These are phyloP conservation scores for Trichogramma pretiosum DNA, from an alignment of 1,140 invertebrate species.

Conservation along the genomic window DNA sequence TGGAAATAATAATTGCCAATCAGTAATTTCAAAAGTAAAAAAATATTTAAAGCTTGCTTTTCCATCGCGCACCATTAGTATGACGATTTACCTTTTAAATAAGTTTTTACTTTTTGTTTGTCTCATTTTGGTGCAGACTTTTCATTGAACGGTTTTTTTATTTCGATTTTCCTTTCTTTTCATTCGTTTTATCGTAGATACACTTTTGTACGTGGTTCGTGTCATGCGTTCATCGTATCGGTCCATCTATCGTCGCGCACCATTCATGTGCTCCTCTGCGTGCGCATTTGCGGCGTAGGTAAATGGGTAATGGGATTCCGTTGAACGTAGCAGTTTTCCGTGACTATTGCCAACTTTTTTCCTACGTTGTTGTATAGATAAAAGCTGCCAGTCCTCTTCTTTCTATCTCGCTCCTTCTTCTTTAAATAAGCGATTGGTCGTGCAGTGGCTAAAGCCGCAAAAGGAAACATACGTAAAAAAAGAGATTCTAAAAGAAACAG, in stretches of 20 bases:
- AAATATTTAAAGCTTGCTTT: background rate
- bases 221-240: too few species aligned
- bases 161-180: background rate
- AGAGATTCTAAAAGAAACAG: background rate
- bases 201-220: too few species aligned
- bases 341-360: background rate
- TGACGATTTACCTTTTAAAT: too few species aligned
- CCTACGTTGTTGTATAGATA: too few species aligned
- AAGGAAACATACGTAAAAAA: background rate
- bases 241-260: background rate
- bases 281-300: background rate
- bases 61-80: too few species aligned
- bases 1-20: too few species aligned
- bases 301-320: conserved; percentile 3
- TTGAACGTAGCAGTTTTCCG: background rate
- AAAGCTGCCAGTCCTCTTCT: too few species aligned
- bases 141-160: background rate
- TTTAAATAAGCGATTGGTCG: conserved; percentile 2
- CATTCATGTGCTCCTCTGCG: background rate
- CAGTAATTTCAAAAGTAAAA: too few species aligned
- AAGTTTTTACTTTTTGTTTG: background rate
- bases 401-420: background rate
- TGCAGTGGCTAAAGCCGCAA: background rate
- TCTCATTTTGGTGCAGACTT: background rate
- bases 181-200: too few species aligned